Base-by-base conservation (phyloP, 2,888 invertebrate genomes). In the Luperina testacea region DNA sequence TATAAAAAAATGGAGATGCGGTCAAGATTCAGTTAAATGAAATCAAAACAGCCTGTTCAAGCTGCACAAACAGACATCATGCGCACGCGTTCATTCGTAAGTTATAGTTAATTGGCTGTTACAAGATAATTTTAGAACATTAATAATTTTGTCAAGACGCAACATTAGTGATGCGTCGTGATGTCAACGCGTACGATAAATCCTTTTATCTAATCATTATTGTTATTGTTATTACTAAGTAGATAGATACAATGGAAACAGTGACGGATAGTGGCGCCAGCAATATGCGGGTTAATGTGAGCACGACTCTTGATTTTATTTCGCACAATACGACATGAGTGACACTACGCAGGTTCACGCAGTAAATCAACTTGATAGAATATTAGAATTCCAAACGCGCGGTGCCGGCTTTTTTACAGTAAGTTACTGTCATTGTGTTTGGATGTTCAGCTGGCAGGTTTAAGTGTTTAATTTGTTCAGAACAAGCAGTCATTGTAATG, bases 241-340 rank as follows among this genome's bases (percentile, higher is more conserved):
- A 89, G 90, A 89, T 87, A 90, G 88, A 89, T 92, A 89, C 89
- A 91, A 90, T 92, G 92, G 91, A 92, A 92, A 90, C 91, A 89
- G 90, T 92, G 91, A 91, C 91, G 88, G 83, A 91, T 88, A 88
- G 91, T 92, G 94, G 94, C 94, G 95, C 94, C 94, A 93, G 93
- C 86, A 93, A 92, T 94, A 94, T 94, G 90, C 93, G 93, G 94
- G 94, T 93, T 94, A 94, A 95, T 95, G 94, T 93, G 92, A 91
- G 91, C 91, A 90, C 91, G 88, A 89, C 87, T 91, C 90, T 90
- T 85, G 88, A 84, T 87, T 90, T 89, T 89, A 89, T 89, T 89
- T 88, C 85, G 87, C 87, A 87, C 82, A 87, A 78, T 78, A 88
- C 76, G 82, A 80, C 77, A 82, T 83, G 79, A 77, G 69, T 68